phyloP scores from a whole-genome alignment of 2,888 invertebrate genomes.

The Caenorhabditis doughertyi region DNA sequence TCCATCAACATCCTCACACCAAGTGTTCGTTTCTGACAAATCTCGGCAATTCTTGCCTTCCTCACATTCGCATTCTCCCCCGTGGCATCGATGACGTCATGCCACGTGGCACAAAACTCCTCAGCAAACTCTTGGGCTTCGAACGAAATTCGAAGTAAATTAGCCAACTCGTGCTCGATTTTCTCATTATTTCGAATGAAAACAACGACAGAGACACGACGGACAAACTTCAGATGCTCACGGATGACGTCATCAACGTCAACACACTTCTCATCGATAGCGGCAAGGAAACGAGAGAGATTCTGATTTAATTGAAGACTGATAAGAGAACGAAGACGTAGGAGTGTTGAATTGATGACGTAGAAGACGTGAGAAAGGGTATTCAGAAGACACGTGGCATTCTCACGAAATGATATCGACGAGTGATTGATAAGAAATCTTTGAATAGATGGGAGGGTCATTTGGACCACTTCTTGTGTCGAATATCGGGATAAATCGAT shows the following conservation, averaged over 20 bases:
- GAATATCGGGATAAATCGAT: constrained; percentile 56
- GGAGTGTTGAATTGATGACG: constrained; percentile 37
- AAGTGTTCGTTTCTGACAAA: constrained; percentile 39
- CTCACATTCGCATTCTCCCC: constrained; percentile 29
- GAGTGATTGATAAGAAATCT: constrained; percentile 40
- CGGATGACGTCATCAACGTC: constrained; percentile 57
- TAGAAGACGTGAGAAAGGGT: constrained; percentile 45
- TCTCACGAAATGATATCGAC: constrained; percentile 52
- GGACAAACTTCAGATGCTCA: constrained; percentile 45
- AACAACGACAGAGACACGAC: constrained; percentile 11
- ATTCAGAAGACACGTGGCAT: constrained; percentile 46
- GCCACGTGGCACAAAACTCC: constrained; percentile 38
- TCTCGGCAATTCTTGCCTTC: constrained; percentile 55
- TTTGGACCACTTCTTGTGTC: constrained; percentile 22
- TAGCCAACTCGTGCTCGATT: constrained; percentile 48
- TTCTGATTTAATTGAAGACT: constrained; percentile 13
- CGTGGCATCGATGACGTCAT: constrained; percentile 40
- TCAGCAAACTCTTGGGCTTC: constrained; percentile 48
- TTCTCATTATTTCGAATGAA: constrained; percentile 40
- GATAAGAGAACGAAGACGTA: constrained; percentile 35
- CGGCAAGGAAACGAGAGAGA: constrained; percentile 42
- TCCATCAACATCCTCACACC: constrained; percentile 34
- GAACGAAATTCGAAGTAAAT: constrained; percentile 42
- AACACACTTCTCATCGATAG: constrained; percentile 59
- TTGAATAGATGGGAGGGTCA: constrained; percentile 21